Conservation (phyloP, 2,888 invertebrate genomes). For the Yponomeuta sedellus region DNA sequence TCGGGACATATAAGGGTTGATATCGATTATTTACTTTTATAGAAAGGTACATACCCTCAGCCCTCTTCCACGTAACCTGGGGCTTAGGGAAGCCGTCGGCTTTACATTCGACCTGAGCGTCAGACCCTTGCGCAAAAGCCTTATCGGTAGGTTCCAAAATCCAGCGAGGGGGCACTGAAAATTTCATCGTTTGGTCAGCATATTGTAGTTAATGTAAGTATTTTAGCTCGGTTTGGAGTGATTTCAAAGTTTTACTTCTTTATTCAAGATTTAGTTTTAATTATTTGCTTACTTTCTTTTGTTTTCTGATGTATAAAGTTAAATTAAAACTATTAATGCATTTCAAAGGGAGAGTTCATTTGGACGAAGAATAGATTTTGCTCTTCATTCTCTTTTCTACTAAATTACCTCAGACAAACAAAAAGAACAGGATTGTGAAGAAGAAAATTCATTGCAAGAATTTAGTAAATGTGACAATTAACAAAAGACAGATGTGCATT, state of each 20-base stretch:
- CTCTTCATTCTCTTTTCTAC: not conserved
- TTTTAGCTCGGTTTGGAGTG: not conserved
- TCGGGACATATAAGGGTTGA: too few relatives aligned
- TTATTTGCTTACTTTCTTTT: not conserved
- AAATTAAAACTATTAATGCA: too few relatives aligned
- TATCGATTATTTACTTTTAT: too few relatives aligned
- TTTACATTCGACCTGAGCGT: conserved; percentile 96
- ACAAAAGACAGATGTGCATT: too few relatives aligned
- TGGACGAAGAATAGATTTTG: not conserved
- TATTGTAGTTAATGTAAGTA: not conserved
- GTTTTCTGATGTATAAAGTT: too few relatives aligned
- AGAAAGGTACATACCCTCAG: conserved; percentile 81
- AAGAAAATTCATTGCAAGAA: conserved; percentile 22
- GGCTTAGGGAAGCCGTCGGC: conserved; percentile 97
- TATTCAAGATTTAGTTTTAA: too few relatives aligned
- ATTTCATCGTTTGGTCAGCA: conserved; percentile 17
- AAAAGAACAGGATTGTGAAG: not conserved
- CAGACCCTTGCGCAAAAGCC: conserved; percentile 95
- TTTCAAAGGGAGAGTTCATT: too few relatives aligned
- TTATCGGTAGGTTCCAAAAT: conserved; percentile 96
- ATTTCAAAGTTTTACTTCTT: not conserved
- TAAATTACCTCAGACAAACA: not conserved
- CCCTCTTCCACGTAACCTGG: conserved; percentile 96
- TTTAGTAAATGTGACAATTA: not conserved
- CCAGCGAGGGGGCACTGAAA: conserved; percentile 96